phyloP scores from a whole-genome alignment of 2,888 invertebrate genomes.

The Pediacus dermestoides region DNA sequence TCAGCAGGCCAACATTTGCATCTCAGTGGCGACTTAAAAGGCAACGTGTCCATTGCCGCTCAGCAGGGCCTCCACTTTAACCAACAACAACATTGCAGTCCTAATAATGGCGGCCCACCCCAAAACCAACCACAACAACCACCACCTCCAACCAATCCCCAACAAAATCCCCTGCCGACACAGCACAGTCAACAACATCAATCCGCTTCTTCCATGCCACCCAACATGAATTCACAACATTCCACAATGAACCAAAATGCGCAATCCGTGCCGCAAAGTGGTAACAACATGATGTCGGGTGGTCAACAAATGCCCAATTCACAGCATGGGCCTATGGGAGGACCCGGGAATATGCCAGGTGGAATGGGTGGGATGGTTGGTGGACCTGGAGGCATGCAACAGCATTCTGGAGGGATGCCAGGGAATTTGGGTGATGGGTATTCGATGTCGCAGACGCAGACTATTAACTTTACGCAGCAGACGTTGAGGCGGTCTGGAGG shows the following conservation, averaged over 20 bases:
- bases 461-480: slow-evolving; percentile 80
- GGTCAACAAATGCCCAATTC: slow-evolving; percentile 27
- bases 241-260: too few species aligned
- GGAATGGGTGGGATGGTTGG: slow-evolving; percentile 13
- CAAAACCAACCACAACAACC: slow-evolving; percentile 19
- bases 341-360: slow-evolving; percentile 15
- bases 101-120: slow-evolving; percentile 7
- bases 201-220: slow-evolving; percentile 9
- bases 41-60: slow-evolving; percentile 76
- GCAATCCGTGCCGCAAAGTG: slow-evolving; percentile 29
- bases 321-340: slow-evolving; percentile 25
- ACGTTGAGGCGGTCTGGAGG: slow-evolving; percentile 55
- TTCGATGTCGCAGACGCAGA: slow-evolving; percentile 78
- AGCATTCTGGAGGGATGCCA: slow-evolving; percentile 37
- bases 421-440: slow-evolving; percentile 55
- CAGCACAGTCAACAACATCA: slow-evolving; percentile 15
- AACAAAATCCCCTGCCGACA: slow-evolving; percentile 21
- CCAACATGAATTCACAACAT: slow-evolving; percentile 14
- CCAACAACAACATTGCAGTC: slow-evolving; percentile 42
- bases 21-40: slow-evolving; percentile 67
- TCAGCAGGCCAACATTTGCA: slow-evolving; percentile 85
- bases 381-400: slow-evolving; percentile 35
- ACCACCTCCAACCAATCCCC: slow-evolving; percentile 12
- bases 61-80: slow-evolving; percentile 79
- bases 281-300: slow-evolving; percentile 25